Evolutionary conservation across 2,797 vertebrate species (phyloP).

Genomic region (Leuciscus waleckii): DNA sequence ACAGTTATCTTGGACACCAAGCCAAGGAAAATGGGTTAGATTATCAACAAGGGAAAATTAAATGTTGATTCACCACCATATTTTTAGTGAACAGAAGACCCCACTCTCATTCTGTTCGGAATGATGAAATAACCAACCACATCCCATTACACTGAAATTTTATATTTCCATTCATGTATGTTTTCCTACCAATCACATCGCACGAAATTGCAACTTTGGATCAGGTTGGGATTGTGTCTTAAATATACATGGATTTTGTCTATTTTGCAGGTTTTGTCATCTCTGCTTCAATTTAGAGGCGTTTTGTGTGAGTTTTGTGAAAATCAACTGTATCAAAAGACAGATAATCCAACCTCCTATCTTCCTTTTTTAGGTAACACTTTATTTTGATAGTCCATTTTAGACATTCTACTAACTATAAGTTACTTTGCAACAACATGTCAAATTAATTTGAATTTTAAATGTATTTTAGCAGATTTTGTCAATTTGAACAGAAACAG

Average conservation of each 20-base stretch:
- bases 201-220: not conserved
- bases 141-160: not conserved
- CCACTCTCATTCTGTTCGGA: not conserved
- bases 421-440: too few relatives aligned
- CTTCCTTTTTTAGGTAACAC: not conserved
- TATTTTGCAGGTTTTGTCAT: not conserved
- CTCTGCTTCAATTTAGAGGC: conserved; percentile 8
- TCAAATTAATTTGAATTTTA: not conserved
- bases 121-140: not conserved
- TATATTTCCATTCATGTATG: not conserved
- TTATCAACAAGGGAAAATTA: not conserved
- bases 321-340: conserved; percentile 15
- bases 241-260: not conserved
- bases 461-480: not conserved
- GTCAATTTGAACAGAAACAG: conserved; percentile 5
- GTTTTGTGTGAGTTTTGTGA: not conserved
- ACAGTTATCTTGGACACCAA: not conserved
- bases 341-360: not conserved
- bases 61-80: not conserved
- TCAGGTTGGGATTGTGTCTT: not conserved
- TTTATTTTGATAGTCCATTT: too few relatives aligned
- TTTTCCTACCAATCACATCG: not conserved
- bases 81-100: not conserved
- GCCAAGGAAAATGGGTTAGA: not conserved
- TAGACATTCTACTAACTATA: too few relatives aligned